Evolutionary conservation across 2,113 vertebrate species (phyloP).

Genomic region (Beaufortia kweichowensis): DNA sequence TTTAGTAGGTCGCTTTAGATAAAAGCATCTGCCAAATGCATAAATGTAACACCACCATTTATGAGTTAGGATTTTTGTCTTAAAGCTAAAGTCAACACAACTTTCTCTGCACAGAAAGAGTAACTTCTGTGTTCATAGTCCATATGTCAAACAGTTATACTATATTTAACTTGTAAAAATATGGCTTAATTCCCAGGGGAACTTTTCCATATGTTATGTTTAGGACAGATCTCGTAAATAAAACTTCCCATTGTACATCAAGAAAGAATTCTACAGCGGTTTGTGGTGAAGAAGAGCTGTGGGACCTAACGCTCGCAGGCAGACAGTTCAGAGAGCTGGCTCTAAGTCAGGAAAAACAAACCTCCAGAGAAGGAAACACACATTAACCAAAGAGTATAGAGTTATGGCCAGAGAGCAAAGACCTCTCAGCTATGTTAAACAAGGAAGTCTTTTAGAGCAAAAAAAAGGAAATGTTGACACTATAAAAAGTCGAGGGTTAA

Average conservation of each 20-base stretch:
- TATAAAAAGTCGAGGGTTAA: not conserved
- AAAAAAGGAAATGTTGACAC: not conserved
- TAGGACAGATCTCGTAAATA: not conserved
- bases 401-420: not conserved
- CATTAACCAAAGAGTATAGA: not conserved
- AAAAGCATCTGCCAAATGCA: too few species aligned
- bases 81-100: not conserved
- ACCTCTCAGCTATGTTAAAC: slow-evolving; percentile 28
- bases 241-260: not conserved
- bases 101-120: not conserved
- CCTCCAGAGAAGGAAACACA: not conserved
- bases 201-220: not conserved
- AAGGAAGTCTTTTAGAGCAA: slow-evolving; percentile 9
- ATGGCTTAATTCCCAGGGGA: not conserved
- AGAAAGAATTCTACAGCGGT: not conserved
- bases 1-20: too few species aligned
- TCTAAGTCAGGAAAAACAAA: slow-evolving; percentile 24
- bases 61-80: too few species aligned
- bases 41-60: too few species aligned
- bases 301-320: not conserved
- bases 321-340: not conserved
- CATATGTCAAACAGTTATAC: not conserved
- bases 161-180: not conserved
- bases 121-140: not conserved
- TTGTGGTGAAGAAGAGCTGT: not conserved